phyloP scores from a whole-genome alignment of 2,113 vertebrate genomes.

The Stomatorhinus ivindoensis region DNA sequence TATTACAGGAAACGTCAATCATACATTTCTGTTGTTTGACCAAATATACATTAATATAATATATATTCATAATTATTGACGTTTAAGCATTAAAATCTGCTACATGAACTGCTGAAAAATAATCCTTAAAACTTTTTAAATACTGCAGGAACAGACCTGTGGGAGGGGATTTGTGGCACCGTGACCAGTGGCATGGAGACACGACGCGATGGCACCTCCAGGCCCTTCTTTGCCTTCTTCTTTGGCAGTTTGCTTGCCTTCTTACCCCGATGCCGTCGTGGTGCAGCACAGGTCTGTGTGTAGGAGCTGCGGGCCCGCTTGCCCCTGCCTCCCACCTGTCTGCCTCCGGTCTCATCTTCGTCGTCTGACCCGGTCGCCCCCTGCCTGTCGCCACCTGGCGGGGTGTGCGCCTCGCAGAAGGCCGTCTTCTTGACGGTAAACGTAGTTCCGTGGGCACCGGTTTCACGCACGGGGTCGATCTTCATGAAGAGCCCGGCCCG shows the following conservation, averaged over 20 bases:
- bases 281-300: constrained; percentile 46
- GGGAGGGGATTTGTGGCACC: constrained; percentile 79
- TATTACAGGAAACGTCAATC: neutral
- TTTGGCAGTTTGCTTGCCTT: constrained; percentile 67
- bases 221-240: constrained; percentile 76
- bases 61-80: neutral
- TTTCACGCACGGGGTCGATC: constrained; percentile 92
- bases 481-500: constrained; percentile 95
- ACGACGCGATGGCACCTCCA: constrained; percentile 44
- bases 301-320: constrained; percentile 60
- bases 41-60: neutral
- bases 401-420: constrained; percentile 84
- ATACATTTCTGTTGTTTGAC: neutral
- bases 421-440: constrained; percentile 95
- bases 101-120: neutral
- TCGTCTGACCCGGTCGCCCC: constrained; percentile 56
- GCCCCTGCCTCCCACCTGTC: constrained; percentile 58
- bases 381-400: constrained; percentile 61
- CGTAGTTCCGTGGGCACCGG: constrained; percentile 80
- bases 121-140: neutral
- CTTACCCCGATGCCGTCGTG: constrained; percentile 53
- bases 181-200: constrained; percentile 60
- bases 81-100: neutral
- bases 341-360: constrained; percentile 56
- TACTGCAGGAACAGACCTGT: constrained; percentile 63